Evolutionary conservation across 37 sponge, comb jelly and placozoan species (phyloP).

Genomic region (Agelas oroides): DNA sequence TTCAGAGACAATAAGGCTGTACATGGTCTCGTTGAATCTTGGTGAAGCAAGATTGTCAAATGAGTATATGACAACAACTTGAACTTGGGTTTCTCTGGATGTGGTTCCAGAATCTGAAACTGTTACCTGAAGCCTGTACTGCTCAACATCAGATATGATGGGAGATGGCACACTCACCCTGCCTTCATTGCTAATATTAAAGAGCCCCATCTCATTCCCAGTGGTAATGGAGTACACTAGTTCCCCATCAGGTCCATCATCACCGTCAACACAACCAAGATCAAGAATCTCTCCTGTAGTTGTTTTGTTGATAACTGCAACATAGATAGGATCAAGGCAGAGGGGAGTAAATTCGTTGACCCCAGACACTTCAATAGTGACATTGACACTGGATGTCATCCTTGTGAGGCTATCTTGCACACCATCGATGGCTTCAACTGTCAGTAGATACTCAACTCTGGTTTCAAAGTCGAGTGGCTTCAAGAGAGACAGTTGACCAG

Average conservation of each 20-base stretch:
- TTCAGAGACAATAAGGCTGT: conserved; percentile 44
- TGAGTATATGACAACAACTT: conserved; percentile 32
- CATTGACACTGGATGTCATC: conserved; percentile 39
- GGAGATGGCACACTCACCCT: conserved; percentile 6
- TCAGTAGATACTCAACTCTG: conserved; percentile 17
- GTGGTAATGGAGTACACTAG: conserved; percentile 19
- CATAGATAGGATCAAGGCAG: conserved; percentile 59
- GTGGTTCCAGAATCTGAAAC: conserved; percentile 50
- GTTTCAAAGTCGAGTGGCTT: conserved; percentile 53
- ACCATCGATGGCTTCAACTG: conserved; percentile 72
- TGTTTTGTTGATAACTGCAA: conserved; percentile 26
- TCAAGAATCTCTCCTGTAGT: conserved; percentile 36
- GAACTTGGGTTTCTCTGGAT: conserved; percentile 15
- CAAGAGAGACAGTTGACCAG: conserved; percentile 41
- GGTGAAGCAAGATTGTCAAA: conserved; percentile 63
- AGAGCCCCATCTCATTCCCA: conserved; percentile 18
- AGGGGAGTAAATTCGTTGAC: conserved; percentile 63
- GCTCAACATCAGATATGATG: conserved; percentile 23
- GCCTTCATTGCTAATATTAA: conserved; percentile 4
- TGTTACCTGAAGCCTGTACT: conserved; percentile 37
- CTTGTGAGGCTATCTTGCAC: conserved; percentile 36
- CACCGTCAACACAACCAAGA: conserved; percentile 54
- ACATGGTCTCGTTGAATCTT: conserved; percentile 31
- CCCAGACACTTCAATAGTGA: conserved; percentile 59
- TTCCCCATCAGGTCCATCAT: conserved; percentile 40